These are phyloP conservation scores for Orthosia gracilis DNA, from an alignment of 2,888 invertebrate species.

Conservation along the genomic window DNA sequence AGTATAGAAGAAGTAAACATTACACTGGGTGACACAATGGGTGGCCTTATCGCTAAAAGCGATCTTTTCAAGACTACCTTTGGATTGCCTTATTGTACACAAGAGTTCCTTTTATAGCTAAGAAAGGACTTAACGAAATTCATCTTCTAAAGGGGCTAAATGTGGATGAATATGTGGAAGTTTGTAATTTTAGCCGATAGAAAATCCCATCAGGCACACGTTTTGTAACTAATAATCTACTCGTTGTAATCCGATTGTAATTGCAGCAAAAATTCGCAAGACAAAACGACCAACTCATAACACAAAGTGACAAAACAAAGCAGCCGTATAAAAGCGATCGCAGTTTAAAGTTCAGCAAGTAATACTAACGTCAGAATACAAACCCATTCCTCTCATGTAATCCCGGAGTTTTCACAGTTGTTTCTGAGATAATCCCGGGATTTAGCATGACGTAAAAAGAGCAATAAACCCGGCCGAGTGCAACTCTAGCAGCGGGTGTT, in stretches of 20 bases:
- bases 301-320: slow-evolving; percentile 17
- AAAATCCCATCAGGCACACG: not conserved
- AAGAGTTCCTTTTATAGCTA: not conserved
- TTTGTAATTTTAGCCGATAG: not conserved
- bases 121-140: not conserved
- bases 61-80: too few species aligned
- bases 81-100: too few species aligned
- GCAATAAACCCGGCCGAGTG: slow-evolving; percentile 54
- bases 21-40: too few species aligned
- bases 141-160: not conserved
- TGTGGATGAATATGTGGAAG: not conserved
- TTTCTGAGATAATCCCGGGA: slow-evolving; percentile 47
- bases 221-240: not conserved
- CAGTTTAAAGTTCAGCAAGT: slow-evolving; percentile 40
- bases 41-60: too few species aligned
- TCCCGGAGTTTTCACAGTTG: slow-evolving; percentile 51
- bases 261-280: not conserved
- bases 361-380: slow-evolving; percentile 45
- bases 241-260: not conserved
- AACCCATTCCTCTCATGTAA: slow-evolving; percentile 55
- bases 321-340: slow-evolving; percentile 2
- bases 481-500: slow-evolving; percentile 40
- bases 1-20: too few species aligned
- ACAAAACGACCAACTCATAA: not conserved
- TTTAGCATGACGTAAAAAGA: slow-evolving; percentile 55